A percentile compares a stretch with the other conserved stretches of the same genome.
Evolutionary conservation across 2,888 invertebrate species (phyloP).

Genomic region (Agrotis exclamationis): DNA sequence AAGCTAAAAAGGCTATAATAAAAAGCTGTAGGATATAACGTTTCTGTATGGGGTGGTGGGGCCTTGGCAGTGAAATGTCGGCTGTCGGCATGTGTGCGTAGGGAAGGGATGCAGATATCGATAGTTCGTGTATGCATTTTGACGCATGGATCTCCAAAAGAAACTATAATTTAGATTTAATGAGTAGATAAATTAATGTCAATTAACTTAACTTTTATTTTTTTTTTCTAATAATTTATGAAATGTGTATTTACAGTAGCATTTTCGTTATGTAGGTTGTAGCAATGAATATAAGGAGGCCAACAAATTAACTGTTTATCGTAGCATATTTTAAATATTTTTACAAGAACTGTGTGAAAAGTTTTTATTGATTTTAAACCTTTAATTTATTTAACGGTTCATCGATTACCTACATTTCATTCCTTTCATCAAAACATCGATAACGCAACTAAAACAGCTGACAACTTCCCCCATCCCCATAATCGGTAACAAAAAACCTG

Average conservation of each 20-base stretch:
- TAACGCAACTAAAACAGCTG: constrained; percentile 70
- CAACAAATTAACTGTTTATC: constrained; percentile 14
- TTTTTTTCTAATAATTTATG: too few species aligned
- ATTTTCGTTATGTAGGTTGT: too few species aligned
- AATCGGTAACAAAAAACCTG: constrained; percentile 81
- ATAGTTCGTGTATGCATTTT: constrained; percentile 24
- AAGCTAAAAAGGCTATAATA: constrained; percentile 41
- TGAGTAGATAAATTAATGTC: too few species aligned
- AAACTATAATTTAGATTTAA: too few species aligned
- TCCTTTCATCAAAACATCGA: constrained; percentile 50
- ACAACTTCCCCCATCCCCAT: constrained; percentile 70
- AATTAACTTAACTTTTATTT: too few species aligned
- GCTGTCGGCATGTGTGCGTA: constrained; percentile 63
- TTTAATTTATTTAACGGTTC: neutral
- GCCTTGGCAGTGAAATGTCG: constrained; percentile 83
- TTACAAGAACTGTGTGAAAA: constrained; percentile 1
- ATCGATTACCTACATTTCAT: too few species aligned
- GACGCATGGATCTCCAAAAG: neutral
- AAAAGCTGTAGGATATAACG: constrained; percentile 50
- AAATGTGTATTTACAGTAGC: too few species aligned
- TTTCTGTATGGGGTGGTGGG: constrained; percentile 70
- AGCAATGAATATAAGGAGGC: neutral
- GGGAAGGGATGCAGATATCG: constrained; percentile 59
- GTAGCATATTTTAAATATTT: constrained; percentile 11
- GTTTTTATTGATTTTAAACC: neutral